Conservation (phyloP, 2,113 vertebrate genomes). For the Sprattus sprattus region DNA sequence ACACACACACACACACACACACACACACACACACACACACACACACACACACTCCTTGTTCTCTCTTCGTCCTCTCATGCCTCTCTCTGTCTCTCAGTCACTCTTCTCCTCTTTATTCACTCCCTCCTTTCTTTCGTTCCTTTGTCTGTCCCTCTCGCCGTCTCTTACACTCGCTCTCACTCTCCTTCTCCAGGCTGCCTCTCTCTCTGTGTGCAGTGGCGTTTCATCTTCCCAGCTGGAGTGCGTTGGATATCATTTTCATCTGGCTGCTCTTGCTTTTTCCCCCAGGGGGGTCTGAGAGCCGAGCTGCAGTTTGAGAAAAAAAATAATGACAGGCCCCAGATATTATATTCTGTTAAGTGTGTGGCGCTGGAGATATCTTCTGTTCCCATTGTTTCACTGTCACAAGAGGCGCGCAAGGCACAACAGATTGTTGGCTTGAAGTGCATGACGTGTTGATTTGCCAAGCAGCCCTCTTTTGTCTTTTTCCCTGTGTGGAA, state of each 20-base stretch:
- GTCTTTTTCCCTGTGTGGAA: neutral
- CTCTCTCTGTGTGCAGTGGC: constrained; percentile 2
- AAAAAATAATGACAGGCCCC: constrained; percentile 34
- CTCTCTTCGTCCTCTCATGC: constrained; percentile 11
- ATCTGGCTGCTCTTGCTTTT: constrained; percentile 17
- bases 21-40: too few relatives aligned
- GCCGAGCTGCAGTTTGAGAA: constrained; percentile 34
- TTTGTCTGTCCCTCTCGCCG: neutral
- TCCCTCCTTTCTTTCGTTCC: neutral
- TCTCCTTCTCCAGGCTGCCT: constrained; percentile 3
- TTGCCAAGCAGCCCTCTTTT: constrained; percentile 35
- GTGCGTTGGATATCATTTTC: constrained; percentile 44
- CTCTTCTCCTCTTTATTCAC: neutral
- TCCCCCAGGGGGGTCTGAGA: constrained; percentile 28
- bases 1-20: too few relatives aligned
- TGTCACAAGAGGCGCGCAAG: constrained; percentile 15
- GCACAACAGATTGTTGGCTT: neutral
- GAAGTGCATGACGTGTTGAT: constrained; percentile 10
- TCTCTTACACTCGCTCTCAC: neutral
- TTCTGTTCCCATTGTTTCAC: constrained; percentile 40
- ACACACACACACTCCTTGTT: neutral
- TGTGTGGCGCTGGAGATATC: constrained; percentile 41
- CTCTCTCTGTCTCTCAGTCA: constrained; percentile 15
- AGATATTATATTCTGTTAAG: constrained; percentile 37
- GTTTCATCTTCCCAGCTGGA: constrained; percentile 43